phyloP scores from a whole-genome alignment of 2,797 vertebrate genomes.

The Myotis pilosus region DNA sequence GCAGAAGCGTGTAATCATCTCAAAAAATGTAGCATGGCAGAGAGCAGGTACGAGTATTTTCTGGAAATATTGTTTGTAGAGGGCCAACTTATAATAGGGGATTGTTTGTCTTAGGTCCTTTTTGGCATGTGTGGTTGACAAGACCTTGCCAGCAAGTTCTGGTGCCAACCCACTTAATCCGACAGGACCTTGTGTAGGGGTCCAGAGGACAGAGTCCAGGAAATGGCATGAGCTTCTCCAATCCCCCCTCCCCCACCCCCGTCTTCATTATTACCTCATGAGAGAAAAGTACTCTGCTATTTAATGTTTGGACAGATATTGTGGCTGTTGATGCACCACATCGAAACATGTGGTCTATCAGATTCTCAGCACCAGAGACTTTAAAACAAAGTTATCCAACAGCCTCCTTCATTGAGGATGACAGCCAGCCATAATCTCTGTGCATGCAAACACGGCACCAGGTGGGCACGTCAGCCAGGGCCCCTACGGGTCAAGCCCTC shows the following conservation, averaged over 20 bases:
- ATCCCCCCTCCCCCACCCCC: not conserved
- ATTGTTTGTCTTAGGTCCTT: constrained; percentile 83
- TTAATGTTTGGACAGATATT: constrained; percentile 75
- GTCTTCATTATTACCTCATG: constrained; percentile 55
- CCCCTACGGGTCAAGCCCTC: not conserved
- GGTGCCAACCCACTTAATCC: constrained; percentile 79
- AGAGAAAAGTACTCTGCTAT: constrained; percentile 73
- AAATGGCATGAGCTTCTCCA: constrained; percentile 76
- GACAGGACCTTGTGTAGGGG: constrained; percentile 75
- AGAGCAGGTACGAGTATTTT: constrained; percentile 85
- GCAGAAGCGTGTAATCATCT: constrained; percentile 92
- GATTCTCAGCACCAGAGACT: constrained; percentile 62
- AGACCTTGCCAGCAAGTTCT: constrained; percentile 78
- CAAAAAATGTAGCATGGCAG: constrained; percentile 90
- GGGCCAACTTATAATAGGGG: constrained; percentile 83
- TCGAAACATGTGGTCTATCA: constrained; percentile 71
- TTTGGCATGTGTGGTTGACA: constrained; percentile 77
- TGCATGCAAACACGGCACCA: not conserved
- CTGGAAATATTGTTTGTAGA: constrained; percentile 84
- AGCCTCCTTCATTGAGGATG: constrained; percentile 64
- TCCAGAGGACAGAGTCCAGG: constrained; percentile 45
- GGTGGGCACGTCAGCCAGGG: not conserved
- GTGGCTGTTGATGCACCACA: constrained; percentile 70
- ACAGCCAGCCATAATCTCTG: constrained; percentile 58
- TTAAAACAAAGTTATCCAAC: constrained; percentile 69